Evolutionary conservation across 2,888 invertebrate genomes (phyloP).

Genomic region (Aquatica leii): DNA sequence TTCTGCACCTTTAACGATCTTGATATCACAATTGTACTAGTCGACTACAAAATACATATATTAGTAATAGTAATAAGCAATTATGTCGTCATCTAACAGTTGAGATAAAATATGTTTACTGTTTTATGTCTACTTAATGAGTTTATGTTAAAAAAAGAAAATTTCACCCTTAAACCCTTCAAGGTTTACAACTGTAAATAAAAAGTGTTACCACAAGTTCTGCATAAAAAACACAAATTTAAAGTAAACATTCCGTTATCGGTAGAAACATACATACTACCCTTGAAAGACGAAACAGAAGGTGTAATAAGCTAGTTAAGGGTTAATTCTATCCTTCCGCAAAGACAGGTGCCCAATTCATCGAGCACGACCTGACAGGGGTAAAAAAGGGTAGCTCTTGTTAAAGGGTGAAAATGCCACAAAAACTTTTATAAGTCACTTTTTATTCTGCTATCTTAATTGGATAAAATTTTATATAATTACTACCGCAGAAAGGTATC

Average conservation of each 20-base stretch:
- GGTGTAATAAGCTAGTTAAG: slow-evolving; percentile 51
- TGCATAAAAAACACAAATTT: too few relatives aligned
- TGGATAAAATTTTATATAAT: slow-evolving; percentile 39
- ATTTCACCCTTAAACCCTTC: too few relatives aligned
- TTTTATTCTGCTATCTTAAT: slow-evolving; percentile 43
- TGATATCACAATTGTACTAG: too few relatives aligned
- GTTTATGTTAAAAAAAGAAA: too few relatives aligned
- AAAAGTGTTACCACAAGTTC: too few relatives aligned
- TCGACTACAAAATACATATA: too few relatives aligned
- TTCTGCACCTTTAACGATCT: neutral
- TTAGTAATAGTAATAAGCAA: too few relatives aligned
- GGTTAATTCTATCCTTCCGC: slow-evolving; percentile 48
- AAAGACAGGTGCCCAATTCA: slow-evolving; percentile 51
- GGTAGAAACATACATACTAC: slow-evolving; percentile 27
- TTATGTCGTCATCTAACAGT: too few relatives aligned
- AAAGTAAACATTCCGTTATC: slow-evolving; percentile 14
- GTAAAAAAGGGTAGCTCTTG: slow-evolving; percentile 48
- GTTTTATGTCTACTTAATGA: too few relatives aligned
- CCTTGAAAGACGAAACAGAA: slow-evolving; percentile 44
- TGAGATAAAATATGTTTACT: too few relatives aligned
- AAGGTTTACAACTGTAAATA: too few relatives aligned
- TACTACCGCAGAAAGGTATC: slow-evolving; percentile 36
- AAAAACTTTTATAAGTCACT: slow-evolving; percentile 31
- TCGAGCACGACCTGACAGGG: slow-evolving; percentile 47
- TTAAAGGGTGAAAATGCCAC: slow-evolving; percentile 35